Base-by-base conservation (phyloP, 2,113 vertebrate genomes). In the Anolis carolinensis region DNA sequence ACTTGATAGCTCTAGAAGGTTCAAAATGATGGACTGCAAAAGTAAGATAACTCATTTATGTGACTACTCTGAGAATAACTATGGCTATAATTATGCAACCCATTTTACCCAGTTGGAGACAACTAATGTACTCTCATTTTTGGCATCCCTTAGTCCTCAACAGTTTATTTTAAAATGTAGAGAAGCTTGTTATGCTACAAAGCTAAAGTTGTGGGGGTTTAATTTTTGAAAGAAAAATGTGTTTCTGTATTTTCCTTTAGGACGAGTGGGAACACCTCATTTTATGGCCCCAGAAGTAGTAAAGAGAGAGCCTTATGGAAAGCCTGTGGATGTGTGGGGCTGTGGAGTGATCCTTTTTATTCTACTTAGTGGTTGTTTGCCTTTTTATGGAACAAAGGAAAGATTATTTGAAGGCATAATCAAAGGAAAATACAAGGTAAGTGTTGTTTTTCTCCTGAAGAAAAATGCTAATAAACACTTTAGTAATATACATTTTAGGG, bases 251-350 rank as follows among this genome's bases (percentile, higher is more conserved):
- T 94, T 93, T 84, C 79, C 67, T 87, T 74, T 93, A 99, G 99
- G 98, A 86, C 97, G 99, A 4, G 99, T 99, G 78, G 99, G 99
- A 79, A 99, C 99, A 30, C 99, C 99, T 89, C 99, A 99, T 95
- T 99, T 99, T 95, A 99, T 99, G 99, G 99, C 98, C 84, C 99
- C 99, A 67, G 98, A 99, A 95, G 99, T 99, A 85, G 99, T 99
- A 88, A 99, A 99, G 96, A 95, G 99, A 93, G 98, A 99, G 92
- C 99, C 99, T 0, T 99, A 99, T 18, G 99, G 99, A 83, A 99
- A 99, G 90, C 99, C 99, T 1, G 99, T 99, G 90, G 99, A 99
- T 74, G 99, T 99, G 89, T 99, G 99, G 99, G 99, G 99, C 85
- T 99, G 99, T 55, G 99, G 99, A 0, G 99, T 99, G 89, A 99